Evolutionary conservation across 2,113 vertebrate genomes (phyloP).

Genomic region (Pachypanchax playfairii): DNA sequence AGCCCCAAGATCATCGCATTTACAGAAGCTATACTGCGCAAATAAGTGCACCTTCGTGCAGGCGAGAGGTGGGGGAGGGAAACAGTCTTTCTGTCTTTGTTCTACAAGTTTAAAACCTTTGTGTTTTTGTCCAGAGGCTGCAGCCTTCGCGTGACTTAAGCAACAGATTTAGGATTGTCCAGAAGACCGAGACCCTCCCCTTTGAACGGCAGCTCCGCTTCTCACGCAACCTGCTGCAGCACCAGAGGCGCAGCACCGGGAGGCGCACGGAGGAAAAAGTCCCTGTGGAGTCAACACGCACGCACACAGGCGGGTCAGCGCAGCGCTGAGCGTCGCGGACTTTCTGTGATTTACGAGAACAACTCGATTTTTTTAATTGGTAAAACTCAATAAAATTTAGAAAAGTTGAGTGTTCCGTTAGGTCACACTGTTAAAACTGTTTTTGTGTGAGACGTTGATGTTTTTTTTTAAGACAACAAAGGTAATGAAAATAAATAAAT

Average conservation of each 20-base stretch:
- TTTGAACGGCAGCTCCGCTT: conserved; percentile 70
- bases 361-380: too few relatives aligned
- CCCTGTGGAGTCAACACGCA: conserved; percentile 28
- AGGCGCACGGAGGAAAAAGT: conserved; percentile 42
- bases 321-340: too few relatives aligned
- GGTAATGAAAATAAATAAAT: too few relatives aligned
- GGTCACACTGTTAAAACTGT: too few relatives aligned
- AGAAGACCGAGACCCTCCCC: conserved; percentile 78
- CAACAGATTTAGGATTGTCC: conserved; percentile 82
- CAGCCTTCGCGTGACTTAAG: conserved; percentile 84
- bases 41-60: conserved; percentile 75
- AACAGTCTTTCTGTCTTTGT: conserved; percentile 71
- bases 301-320: too few relatives aligned
- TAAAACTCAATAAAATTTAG: too few relatives aligned
- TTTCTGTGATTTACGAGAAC: too few relatives aligned
- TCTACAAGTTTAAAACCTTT: conserved; percentile 78
- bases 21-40: conserved; percentile 61
- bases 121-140: conserved; percentile 78
- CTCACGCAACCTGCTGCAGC: conserved; percentile 78
- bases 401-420: too few relatives aligned
- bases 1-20: conserved; percentile 72
- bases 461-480: too few relatives aligned
- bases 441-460: too few relatives aligned
- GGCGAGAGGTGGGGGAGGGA: conserved; percentile 21
- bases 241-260: conserved; percentile 44